These are phyloP conservation scores for Macquaria ambigua DNA, from an alignment of 2,113 vertebrate species.

Conservation along the genomic window DNA sequence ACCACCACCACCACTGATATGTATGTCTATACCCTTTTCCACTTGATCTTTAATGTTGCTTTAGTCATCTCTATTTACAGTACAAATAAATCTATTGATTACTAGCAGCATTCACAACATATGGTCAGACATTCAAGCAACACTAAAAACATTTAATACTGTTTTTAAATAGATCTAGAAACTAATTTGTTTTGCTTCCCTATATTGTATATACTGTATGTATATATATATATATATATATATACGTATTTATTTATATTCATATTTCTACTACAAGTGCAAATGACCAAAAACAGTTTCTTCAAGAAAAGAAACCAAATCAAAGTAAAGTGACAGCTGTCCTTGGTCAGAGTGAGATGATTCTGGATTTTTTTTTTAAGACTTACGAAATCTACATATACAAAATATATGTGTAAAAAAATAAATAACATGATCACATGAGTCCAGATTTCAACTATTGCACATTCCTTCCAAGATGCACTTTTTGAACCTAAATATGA, in stretches of 20 bases:
- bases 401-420: conserved; percentile 87
- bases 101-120: conserved; percentile 87
- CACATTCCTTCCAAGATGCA: conserved; percentile 81
- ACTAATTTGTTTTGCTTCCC: conserved; percentile 78
- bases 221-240: conserved; percentile 61
- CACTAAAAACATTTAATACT: conserved; percentile 83
- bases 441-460: conserved; percentile 82
- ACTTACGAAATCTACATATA: conserved; percentile 83
- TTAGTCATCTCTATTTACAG: conserved; percentile 81
- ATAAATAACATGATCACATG: conserved; percentile 85
- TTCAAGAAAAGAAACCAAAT: conserved; percentile 65
- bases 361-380: conserved; percentile 61
- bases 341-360: conserved; percentile 79
- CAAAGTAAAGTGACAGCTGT: conserved; percentile 77
- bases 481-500: conserved; percentile 53
- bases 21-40: conserved; percentile 80
- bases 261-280: conserved; percentile 83
- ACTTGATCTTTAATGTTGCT: conserved; percentile 72
- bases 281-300: conserved; percentile 82
- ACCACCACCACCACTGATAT: conserved; percentile 78
- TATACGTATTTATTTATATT: conserved; percentile 77
- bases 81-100: conserved; percentile 83
- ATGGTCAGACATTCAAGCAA: conserved; percentile 84
- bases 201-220: conserved; percentile 74
- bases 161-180: conserved; percentile 80